A percentile compares a stretch with the other conserved stretches of the same genome.
These are phyloP conservation scores for Hirundo rustica DNA, from an alignment of 2,797 vertebrate genomes.

Conservation along the genomic window DNA sequence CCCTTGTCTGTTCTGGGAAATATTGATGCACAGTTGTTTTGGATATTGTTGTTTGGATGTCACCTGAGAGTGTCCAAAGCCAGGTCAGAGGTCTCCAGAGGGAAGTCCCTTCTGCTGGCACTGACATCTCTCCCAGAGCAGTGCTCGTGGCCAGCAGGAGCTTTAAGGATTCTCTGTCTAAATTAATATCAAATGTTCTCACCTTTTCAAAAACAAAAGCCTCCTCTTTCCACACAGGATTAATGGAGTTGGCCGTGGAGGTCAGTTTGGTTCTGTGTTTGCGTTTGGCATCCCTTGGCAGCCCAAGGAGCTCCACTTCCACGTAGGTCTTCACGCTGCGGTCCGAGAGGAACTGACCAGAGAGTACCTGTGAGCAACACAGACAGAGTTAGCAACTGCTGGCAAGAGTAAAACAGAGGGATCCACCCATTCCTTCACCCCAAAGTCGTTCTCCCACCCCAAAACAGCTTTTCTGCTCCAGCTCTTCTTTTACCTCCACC, in stretches of 20 bases:
- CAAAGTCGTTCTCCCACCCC: background rate
- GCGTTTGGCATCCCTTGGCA: constrained; percentile 93
- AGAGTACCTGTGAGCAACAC: constrained; percentile 82
- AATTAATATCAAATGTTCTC: background rate
- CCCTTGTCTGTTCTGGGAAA: background rate
- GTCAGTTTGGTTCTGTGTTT: constrained; percentile 92
- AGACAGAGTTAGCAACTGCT: background rate
- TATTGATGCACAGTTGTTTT: background rate
- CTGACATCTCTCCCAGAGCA: background rate
- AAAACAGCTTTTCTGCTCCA: background rate
- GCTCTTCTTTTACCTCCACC: background rate
- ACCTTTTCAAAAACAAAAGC: constrained; percentile 98
- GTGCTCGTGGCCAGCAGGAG: background rate
- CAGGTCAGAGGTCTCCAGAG: background rate
- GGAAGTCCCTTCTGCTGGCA: background rate
- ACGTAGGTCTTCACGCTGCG: constrained; percentile 90
- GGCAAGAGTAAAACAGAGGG: background rate
- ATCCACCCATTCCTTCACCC: background rate
- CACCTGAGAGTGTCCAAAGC: background rate
- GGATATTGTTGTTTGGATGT: background rate
- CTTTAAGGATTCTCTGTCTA: background rate
- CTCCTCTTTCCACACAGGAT: constrained; percentile 97
- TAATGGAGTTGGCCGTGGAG: constrained; percentile 87
- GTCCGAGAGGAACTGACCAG: constrained; percentile 95
- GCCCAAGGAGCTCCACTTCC: constrained; percentile 92